A percentile compares a stretch with the other conserved stretches of the same genome.
Evolutionary conservation across 2,888 invertebrate species (phyloP).

Genomic region (Liodrosophila aerea): DNA sequence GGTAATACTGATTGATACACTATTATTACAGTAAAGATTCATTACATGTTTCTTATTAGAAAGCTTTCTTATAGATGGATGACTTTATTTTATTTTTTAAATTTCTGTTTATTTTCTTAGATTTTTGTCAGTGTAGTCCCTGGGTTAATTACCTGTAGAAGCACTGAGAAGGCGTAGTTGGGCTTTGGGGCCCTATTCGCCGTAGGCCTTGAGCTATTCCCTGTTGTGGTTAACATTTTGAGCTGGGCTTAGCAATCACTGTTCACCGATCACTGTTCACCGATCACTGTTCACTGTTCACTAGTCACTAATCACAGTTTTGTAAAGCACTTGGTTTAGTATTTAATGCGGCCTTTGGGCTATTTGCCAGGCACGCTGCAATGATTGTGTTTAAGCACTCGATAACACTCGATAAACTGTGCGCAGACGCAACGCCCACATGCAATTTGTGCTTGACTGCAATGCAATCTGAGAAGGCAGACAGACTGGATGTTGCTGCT

Average conservation of each 20-base stretch:
- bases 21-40: too few species aligned
- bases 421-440: slow-evolving; percentile 65
- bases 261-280: slow-evolving; percentile 15
- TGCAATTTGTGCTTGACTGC: slow-evolving; percentile 47
- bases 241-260: not conserved
- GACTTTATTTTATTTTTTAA: too few species aligned
- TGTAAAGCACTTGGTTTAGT: not conserved
- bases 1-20: too few species aligned
- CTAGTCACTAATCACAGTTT: slow-evolving; percentile 1
- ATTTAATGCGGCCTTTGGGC: slow-evolving; percentile 4
- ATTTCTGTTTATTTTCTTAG: not conserved
- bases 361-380: slow-evolving; percentile 26
- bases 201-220: slow-evolving; percentile 3
- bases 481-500: slow-evolving; percentile 20
- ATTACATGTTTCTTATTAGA: too few species aligned
- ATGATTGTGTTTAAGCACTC: slow-evolving; percentile 41
- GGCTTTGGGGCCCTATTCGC: slow-evolving; percentile 28
- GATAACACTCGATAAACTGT: slow-evolving; percentile 15
- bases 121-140: not conserved
- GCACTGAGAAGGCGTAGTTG: slow-evolving; percentile 8
- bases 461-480: slow-evolving; percentile 10
- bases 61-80: too few species aligned
- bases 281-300: slow-evolving; percentile 17
- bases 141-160: slow-evolving; percentile 34
- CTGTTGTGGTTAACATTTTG: slow-evolving; percentile 29